Conservation (phyloP, 1,140 invertebrate species). For the Oscheius sp. region DNA sequence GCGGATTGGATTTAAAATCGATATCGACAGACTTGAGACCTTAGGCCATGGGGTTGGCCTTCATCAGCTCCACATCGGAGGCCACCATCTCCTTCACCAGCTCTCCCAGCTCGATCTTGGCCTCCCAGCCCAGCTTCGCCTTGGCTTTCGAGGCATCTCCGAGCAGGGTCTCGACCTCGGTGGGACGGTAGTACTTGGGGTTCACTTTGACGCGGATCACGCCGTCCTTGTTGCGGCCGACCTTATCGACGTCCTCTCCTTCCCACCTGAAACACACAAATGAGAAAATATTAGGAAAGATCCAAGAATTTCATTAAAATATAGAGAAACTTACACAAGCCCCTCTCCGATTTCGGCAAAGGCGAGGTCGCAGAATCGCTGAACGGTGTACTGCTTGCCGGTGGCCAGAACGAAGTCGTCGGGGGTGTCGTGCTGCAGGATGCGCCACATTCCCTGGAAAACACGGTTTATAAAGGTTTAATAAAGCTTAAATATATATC, state of each 20-base stretch:
- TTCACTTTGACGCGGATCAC: slow-evolving; percentile 83
- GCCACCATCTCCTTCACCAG: slow-evolving; percentile 93
- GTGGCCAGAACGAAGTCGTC: slow-evolving; percentile 98
- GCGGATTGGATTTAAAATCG: background rate
- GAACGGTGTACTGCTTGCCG: slow-evolving; percentile 86
- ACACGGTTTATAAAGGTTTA: background rate
- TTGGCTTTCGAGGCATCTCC: slow-evolving; percentile 88
- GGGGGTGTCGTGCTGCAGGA: slow-evolving; percentile 88
- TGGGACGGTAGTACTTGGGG: slow-evolving; percentile 90
- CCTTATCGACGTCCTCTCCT: slow-evolving; percentile 78
- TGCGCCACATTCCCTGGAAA: slow-evolving; percentile 94
- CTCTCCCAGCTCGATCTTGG: slow-evolving; percentile 71
- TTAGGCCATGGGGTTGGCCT: slow-evolving; percentile 72
- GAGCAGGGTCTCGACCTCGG: slow-evolving; percentile 90
- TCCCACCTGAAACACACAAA: slow-evolving; percentile 74
- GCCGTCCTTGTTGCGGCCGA: slow-evolving; percentile 80
- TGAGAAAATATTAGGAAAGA: background rate
- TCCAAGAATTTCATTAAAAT: background rate
- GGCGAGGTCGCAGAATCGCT: slow-evolving; percentile 89
- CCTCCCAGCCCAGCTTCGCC: slow-evolving; percentile 79
- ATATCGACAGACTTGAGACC: too few species aligned
- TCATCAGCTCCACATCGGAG: slow-evolving; percentile 88
- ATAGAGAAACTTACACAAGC: slow-evolving; percentile 63
- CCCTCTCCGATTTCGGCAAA: slow-evolving; percentile 71
- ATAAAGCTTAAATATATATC: too few species aligned